A percentile compares a stretch with the other conserved stretches of the same genome.
phyloP scores from a whole-genome alignment of 2,113 vertebrate genomes.

The Dicentrarchus labrax region DNA sequence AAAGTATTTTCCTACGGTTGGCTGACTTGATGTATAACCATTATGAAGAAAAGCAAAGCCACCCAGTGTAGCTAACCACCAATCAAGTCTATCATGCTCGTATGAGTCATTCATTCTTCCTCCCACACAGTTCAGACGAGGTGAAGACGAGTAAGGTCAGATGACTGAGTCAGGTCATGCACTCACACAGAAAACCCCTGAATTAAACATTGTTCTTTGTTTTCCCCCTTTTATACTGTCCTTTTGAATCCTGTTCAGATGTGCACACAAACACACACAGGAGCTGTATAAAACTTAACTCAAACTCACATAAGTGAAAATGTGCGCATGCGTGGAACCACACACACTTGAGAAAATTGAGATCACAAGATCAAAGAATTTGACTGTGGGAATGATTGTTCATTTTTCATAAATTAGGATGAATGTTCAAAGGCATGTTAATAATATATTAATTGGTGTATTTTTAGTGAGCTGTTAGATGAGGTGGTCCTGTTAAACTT shows the following conservation, averaged over 20 bases:
- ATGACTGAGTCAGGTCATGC: constrained; percentile 41
- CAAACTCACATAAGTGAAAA: constrained; percentile 2
- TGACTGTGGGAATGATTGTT: background rate
- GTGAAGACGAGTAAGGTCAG: constrained; percentile 45
- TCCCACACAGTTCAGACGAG: constrained; percentile 63
- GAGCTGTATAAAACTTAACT: background rate
- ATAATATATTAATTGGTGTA: background rate
- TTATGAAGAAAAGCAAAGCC: constrained; percentile 55
- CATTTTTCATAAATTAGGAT: background rate
- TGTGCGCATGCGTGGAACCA: background rate
- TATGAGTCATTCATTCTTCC: constrained; percentile 63
- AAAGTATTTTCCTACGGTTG: constrained; percentile 42
- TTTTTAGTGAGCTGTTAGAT: background rate
- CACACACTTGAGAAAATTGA: background rate
- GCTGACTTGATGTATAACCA: constrained; percentile 46
- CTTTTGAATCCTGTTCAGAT: constrained; percentile 26
- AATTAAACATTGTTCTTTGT: constrained; percentile 43
- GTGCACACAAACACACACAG: background rate
- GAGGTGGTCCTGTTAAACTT: background rate
- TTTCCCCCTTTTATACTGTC: constrained; percentile 9
- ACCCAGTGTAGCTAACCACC: constrained; percentile 50
- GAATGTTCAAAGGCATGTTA: constrained; percentile 7
- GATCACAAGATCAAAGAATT: constrained; percentile 11
- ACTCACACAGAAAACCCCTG: constrained; percentile 31
- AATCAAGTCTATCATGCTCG: constrained; percentile 41